Conservation (phyloP, 2,797 vertebrate genomes). For the Selene dorsalis region DNA sequence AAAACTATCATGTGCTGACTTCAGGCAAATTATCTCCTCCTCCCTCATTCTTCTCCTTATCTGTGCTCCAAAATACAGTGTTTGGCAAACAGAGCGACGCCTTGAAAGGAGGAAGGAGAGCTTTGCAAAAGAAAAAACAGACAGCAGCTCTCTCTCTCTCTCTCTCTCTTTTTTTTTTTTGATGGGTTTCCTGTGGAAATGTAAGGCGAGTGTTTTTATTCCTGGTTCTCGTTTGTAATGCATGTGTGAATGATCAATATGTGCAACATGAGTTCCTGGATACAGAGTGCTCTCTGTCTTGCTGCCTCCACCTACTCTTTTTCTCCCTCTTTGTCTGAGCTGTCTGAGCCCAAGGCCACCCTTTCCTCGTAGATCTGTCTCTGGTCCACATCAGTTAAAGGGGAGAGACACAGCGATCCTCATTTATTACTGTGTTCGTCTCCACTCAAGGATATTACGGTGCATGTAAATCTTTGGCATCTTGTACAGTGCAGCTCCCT, state of each 20-base stretch:
- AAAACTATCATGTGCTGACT: slow-evolving; percentile 66
- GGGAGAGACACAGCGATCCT: slow-evolving; percentile 10
- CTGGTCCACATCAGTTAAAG: slow-evolving; percentile 33
- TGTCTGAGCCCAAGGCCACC: slow-evolving; percentile 22
- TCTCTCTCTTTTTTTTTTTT: neutral
- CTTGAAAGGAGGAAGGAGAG: slow-evolving; percentile 11
- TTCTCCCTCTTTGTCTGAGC: slow-evolving; percentile 13
- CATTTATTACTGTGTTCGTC: neutral
- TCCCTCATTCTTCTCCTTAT: slow-evolving; percentile 17
- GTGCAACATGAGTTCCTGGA: slow-evolving; percentile 55
- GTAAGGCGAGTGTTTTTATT: slow-evolving; percentile 38
- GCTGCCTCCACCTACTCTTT: slow-evolving; percentile 11
- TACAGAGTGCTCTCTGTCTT: slow-evolving; percentile 29
- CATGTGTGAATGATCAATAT: slow-evolving; percentile 56
- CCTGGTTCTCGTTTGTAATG: slow-evolving; percentile 49
- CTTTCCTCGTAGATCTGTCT: neutral
- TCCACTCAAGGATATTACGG: slow-evolving; percentile 12
- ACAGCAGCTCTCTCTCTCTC: neutral
- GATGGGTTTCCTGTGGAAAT: slow-evolving; percentile 32
- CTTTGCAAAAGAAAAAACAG: neutral
- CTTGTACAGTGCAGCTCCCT: neutral
- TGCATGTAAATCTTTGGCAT: slow-evolving; percentile 7
- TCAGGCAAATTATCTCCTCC: slow-evolving; percentile 24
- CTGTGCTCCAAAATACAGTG: slow-evolving; percentile 20
- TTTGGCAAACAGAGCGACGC: slow-evolving; percentile 31